A percentile compares a stretch with the other conserved stretches of the same genome.
Evolutionary conservation across 2,113 vertebrate species (phyloP).

Genomic region (Heterocephalus glaber): DNA sequence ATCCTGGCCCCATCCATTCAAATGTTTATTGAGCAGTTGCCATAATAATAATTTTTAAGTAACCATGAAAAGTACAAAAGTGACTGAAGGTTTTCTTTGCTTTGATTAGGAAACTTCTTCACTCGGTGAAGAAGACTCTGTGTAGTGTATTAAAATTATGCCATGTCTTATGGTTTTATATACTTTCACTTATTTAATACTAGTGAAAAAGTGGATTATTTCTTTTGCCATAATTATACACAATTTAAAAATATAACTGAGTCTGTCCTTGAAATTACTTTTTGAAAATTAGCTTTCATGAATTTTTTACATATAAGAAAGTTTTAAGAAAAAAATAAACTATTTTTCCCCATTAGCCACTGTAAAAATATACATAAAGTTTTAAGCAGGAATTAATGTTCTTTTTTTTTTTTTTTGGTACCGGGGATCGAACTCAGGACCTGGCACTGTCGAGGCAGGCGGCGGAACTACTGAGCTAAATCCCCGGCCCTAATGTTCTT

Average conservation of each 20-base stretch:
- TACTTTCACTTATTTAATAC: not conserved
- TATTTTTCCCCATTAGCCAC: not conserved
- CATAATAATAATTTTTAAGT: not conserved
- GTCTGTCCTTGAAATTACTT: conserved; percentile 13
- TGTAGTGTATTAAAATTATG: not conserved
- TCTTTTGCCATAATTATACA: not conserved
- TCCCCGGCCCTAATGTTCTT: not conserved
- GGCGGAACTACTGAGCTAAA: too few relatives aligned
- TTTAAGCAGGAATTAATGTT: conserved; percentile 19
- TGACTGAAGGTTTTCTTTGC: not conserved
- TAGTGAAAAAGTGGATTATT: not conserved
- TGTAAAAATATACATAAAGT: not conserved
- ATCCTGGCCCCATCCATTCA: not conserved
- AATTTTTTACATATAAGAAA: not conserved
- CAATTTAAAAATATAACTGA: conserved; percentile 18
- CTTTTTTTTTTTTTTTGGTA: conserved; percentile 38
- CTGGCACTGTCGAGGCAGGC: too few relatives aligned
- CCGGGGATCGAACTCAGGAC: too few relatives aligned
- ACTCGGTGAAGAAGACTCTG: not conserved
- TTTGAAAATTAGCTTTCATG: conserved; percentile 19
- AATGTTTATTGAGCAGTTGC: not conserved
- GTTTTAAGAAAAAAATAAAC: not conserved
- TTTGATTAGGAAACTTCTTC: not conserved
- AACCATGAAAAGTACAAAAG: not conserved
- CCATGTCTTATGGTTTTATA: not conserved